Percentiles rank a stretch among this genome's conserved stretches.
phyloP scores from a whole-genome alignment of 2,888 invertebrate species.

The Machimus atricapillus region DNA sequence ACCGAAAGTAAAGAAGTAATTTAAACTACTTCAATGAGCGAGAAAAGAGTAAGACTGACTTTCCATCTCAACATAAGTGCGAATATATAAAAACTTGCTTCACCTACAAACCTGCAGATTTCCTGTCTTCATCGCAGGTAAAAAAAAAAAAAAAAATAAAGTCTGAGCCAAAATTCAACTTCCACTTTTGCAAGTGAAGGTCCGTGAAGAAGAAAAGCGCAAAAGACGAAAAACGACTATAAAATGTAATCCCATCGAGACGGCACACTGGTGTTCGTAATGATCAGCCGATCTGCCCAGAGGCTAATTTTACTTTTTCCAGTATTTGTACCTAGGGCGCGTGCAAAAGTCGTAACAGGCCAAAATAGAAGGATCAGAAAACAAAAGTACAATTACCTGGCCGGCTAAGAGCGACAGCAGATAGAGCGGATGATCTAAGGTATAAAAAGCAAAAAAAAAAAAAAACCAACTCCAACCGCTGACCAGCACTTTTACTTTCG shows the following conservation, averaged over 20 bases:
- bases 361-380: not conserved
- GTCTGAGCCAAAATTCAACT: not conserved
- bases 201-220: not conserved
- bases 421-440: not conserved
- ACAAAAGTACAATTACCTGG: not conserved
- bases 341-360: not conserved
- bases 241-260: not conserved
- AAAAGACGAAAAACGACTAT: not conserved
- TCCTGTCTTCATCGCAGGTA: not conserved
- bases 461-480: not conserved
- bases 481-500: conserved; percentile 32
- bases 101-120: not conserved
- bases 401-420: not conserved
- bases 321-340: not conserved
- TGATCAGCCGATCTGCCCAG: not conserved
- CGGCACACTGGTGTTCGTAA: not conserved
- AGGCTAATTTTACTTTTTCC: not conserved
- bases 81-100: not conserved
- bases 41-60: not conserved
- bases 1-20: not conserved
- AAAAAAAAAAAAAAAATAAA: not conserved
- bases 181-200: conserved; percentile 27
- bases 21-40: not conserved
- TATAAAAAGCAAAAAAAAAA: too few relatives aligned
- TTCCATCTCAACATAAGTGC: not conserved